A percentile compares a stretch with the other conserved stretches of the same genome.
These are phyloP conservation scores for Melinopterus prodromus DNA, from an alignment of 2,888 invertebrate genomes.

Conservation along the genomic window DNA sequence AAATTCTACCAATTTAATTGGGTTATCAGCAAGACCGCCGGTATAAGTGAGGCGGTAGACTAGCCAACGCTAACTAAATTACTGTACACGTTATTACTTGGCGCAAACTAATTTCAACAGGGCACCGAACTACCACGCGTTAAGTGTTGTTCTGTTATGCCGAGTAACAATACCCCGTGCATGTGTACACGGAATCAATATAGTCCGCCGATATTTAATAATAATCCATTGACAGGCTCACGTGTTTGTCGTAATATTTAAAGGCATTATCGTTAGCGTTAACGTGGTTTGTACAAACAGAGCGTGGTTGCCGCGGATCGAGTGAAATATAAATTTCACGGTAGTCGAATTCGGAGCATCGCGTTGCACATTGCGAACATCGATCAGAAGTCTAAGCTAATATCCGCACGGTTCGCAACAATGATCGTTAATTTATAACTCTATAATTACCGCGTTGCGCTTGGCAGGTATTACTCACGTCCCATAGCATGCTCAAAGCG, in stretches of 20 bases:
- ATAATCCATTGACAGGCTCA: background rate
- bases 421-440: conserved; percentile 43
- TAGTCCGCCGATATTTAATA: no score
- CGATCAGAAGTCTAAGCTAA: conserved; percentile 40
- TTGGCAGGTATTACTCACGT: conserved; percentile 35
- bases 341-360: background rate
- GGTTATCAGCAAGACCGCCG: no score
- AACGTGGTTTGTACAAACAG: background rate
- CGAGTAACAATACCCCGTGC: no score
- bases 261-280: background rate
- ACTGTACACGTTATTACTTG: no score
- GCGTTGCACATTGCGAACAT: conserved; percentile 37
- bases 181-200: no score
- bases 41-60: no score
- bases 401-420: conserved; percentile 41
- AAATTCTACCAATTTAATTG: no score
- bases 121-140: no score
- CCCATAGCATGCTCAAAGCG: conserved; percentile 12
- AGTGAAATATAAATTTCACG: background rate
- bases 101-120: no score
- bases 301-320: background rate
- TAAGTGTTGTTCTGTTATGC: no score
- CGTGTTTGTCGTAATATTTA: background rate
- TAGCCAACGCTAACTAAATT: no score
- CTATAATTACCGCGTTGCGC: conserved; percentile 39